Percentiles rank a stretch among this genome's conserved stretches.
These are phyloP conservation scores for Altica lythri DNA, from an alignment of 2,888 invertebrate genomes.

Conservation along the genomic window DNA sequence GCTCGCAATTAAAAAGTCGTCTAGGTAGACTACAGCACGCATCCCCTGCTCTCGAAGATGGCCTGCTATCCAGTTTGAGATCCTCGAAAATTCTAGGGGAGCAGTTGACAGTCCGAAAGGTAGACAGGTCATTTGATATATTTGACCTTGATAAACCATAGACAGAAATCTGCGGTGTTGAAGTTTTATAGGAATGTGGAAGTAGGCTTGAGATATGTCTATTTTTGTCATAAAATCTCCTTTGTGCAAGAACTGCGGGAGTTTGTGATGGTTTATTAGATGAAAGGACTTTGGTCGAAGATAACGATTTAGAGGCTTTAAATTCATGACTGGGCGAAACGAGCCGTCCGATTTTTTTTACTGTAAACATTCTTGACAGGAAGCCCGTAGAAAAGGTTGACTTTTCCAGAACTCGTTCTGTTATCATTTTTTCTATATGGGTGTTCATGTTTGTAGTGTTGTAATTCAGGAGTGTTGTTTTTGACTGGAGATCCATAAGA, in stretches of 20 bases:
- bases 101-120: slow-evolving; percentile 43
- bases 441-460: background rate
- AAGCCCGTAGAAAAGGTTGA: no score
- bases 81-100: slow-evolving; percentile 36
- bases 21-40: slow-evolving; percentile 41
- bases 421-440: background rate
- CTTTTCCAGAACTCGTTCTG: no score
- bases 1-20: slow-evolving; percentile 35
- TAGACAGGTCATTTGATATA: slow-evolving; percentile 33
- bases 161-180: no score
- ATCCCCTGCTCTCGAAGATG: slow-evolving; percentile 30
- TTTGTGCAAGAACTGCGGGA: no score
- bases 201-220: no score
- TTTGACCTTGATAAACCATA: no score
- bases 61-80: slow-evolving; percentile 40
- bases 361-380: background rate
- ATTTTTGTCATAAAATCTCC: no score
- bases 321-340: background rate
- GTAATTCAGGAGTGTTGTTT: background rate
- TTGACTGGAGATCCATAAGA: background rate
- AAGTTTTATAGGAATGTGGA: no score
- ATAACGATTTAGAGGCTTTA: background rate
- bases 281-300: background rate
- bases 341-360: no score
- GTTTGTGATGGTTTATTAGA: no score